Evolutionary conservation across 2,113 vertebrate species (phyloP).

Genomic region (Tympanuchus pallidicinctus): DNA sequence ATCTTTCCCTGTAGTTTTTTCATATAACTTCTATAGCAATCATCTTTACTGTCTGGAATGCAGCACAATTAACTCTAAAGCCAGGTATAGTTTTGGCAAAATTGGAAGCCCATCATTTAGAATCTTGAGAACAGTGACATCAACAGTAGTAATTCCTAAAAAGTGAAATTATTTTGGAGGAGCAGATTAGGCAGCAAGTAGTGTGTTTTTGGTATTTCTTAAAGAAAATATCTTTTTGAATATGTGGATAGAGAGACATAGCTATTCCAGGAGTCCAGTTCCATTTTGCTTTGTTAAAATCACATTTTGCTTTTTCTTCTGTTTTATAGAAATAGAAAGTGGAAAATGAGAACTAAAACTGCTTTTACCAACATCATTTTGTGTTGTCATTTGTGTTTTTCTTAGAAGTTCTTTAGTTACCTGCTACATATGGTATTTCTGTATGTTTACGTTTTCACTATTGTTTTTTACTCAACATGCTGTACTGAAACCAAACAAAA

Average conservation of each 20-base stretch:
- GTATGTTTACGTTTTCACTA: neutral
- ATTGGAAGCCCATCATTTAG: neutral
- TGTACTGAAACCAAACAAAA: neutral
- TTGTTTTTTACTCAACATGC: neutral
- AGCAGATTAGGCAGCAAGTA: neutral
- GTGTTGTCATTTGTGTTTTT: neutral
- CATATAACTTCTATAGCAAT: neutral
- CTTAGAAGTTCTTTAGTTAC: neutral
- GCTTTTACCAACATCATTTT: neutral
- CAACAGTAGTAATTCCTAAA: neutral
- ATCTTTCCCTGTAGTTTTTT: neutral
- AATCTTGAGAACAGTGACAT: neutral
- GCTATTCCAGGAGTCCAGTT: neutral
- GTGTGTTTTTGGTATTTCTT: neutral
- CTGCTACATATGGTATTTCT: neutral
- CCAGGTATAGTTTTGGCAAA: neutral
- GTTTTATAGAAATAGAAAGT: neutral
- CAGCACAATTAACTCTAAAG: neutral
- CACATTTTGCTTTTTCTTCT: neutral
- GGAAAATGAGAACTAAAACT: neutral
- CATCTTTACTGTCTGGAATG: neutral
- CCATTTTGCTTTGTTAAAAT: neutral
- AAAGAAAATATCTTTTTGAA: neutral
- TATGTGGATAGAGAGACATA: neutral
- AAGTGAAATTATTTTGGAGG: neutral